These are phyloP conservation scores for Phalacrocorax pelagicus DNA, from an alignment of 2,113 vertebrate genomes.

Conservation along the genomic window DNA sequence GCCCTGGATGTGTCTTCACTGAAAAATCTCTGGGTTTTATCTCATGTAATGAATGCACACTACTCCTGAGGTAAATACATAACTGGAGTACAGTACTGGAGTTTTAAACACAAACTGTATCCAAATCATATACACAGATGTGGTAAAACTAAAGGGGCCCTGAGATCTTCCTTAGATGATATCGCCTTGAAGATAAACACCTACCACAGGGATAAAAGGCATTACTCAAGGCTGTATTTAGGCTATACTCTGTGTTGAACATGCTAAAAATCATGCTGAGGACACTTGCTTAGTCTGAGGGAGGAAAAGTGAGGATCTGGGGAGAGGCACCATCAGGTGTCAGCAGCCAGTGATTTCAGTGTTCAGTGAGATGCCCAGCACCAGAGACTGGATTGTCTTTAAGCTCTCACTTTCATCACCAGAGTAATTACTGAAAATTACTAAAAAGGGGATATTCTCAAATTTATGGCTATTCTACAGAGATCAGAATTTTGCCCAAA, in stretches of 20 bases:
- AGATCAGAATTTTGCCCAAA: neutral
- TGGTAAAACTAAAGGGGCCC: neutral
- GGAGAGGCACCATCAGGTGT: neutral
- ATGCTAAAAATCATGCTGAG: neutral
- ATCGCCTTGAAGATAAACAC: accelerated
- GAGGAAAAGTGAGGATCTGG: neutral
- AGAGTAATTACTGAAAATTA: neutral
- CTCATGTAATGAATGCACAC: neutral
- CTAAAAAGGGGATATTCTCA: neutral
- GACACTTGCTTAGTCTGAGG: neutral
- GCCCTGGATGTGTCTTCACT: neutral
- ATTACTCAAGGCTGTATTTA: neutral
- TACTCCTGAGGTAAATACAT: neutral
- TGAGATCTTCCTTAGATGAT: accelerated
- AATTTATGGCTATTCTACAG: neutral
- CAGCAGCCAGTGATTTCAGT: neutral
- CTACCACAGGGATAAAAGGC: neutral
- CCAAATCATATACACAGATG: neutral
- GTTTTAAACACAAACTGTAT: neutral
- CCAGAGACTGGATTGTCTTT: neutral
- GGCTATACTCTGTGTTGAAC: neutral
- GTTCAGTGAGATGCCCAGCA: neutral
- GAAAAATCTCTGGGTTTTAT: neutral
- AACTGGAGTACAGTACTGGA: neutral
- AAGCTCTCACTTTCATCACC: neutral